Evolutionary conservation across 2,888 invertebrate species (phyloP).

Genomic region (Sisyra terminalis): DNA sequence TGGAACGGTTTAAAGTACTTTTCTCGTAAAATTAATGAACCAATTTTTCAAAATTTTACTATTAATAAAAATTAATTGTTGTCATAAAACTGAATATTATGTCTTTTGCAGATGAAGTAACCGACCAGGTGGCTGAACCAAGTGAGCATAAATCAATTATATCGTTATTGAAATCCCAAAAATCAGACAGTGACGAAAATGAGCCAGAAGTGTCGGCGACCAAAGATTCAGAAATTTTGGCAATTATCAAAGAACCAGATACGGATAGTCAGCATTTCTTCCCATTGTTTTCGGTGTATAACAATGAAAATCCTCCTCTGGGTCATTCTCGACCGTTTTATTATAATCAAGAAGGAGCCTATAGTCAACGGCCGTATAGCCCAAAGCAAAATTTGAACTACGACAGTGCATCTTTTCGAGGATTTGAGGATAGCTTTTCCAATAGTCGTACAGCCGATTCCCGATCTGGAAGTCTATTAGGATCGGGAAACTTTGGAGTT

Average conservation of each 20-base stretch:
- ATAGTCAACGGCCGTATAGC: constrained; percentile 39
- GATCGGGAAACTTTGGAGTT: constrained; percentile 77
- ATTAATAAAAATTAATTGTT: too few species aligned
- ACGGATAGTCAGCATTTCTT: constrained; percentile 53
- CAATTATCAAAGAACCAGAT: constrained; percentile 26
- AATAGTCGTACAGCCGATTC: background rate
- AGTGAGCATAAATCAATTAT: background rate
- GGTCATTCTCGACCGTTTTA: constrained; percentile 44
- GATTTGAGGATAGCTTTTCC: background rate
- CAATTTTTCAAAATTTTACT: too few species aligned
- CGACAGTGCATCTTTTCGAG: constrained; percentile 21
- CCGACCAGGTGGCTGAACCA: constrained; percentile 2
- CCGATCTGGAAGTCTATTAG: constrained; percentile 33
- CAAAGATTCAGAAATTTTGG: background rate
- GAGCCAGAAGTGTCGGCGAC: background rate
- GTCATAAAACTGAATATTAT: too few species aligned
- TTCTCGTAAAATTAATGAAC: too few species aligned
- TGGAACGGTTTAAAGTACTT: too few species aligned
- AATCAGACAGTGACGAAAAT: background rate
- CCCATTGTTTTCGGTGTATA: constrained; percentile 41
- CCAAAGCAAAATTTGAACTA: constrained; percentile 29
- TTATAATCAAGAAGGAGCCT: constrained; percentile 40
- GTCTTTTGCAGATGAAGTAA: too few species aligned
- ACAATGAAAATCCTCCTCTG: constrained; percentile 36
- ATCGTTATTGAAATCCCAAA: too few species aligned